phyloP scores from a whole-genome alignment of 2,888 invertebrate species.

The Sialis lutaria region DNA sequence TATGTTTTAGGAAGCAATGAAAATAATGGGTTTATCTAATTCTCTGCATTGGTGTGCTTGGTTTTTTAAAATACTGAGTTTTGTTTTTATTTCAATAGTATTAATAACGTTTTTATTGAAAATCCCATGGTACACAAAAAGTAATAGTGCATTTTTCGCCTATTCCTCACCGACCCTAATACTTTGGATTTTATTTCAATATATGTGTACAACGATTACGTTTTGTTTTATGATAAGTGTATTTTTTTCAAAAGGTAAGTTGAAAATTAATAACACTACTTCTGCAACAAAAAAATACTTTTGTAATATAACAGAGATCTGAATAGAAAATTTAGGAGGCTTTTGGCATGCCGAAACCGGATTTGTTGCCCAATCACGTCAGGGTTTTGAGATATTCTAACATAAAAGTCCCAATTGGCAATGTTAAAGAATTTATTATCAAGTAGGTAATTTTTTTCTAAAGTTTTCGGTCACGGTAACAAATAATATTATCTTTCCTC shows the following conservation, averaged over 20 bases:
- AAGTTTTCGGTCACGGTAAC: too few species aligned
- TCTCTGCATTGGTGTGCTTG: conserved; percentile 77
- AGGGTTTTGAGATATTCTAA: too few species aligned
- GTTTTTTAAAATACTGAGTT: conserved; percentile 45
- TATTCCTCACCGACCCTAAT: conserved; percentile 46
- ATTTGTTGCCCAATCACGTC: too few species aligned
- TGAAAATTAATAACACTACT: conserved; percentile 1
- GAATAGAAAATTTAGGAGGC: too few species aligned
- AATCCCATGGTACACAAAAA: conserved; percentile 20
- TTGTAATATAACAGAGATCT: too few species aligned
- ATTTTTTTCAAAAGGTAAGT: conserved; percentile 58
- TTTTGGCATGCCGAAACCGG: too few species aligned
- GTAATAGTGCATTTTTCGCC: conserved; percentile 44
- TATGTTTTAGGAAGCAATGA: conserved; percentile 62
- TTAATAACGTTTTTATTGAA: conserved; percentile 7
- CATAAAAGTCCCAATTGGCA: too few species aligned
- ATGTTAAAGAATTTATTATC: too few species aligned
- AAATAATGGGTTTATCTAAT: conserved; percentile 71
- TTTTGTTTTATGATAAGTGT: conserved; percentile 68
- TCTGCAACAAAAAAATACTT: neutral
- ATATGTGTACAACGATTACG: conserved; percentile 49
- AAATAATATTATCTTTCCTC: too few species aligned
- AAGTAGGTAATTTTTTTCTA: too few species aligned
- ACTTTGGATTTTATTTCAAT: conserved; percentile 52
- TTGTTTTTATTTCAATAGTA: neutral